Evolutionary conservation across 2,113 vertebrate genomes (phyloP), one percentile per base, ranked within the genome.

Genomic region (Ciconia stormi): DNA sequence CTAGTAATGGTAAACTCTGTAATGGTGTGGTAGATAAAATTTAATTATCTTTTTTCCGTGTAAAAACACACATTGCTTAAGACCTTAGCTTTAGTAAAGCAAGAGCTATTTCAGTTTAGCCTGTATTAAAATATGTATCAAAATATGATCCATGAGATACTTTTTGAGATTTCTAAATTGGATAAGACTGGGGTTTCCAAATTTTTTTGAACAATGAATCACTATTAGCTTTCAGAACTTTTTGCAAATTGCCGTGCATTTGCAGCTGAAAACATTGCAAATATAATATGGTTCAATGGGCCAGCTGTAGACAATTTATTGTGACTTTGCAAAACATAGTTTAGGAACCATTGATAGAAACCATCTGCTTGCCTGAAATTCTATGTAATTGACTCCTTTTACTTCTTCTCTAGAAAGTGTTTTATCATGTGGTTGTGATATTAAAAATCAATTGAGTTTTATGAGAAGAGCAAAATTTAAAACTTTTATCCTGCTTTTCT

Each of bases 1-100:
- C 98, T 86, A 98, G 97, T 91, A 98, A 97, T 6, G 98, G 98
- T 98, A 97, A 98, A 79, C 73, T 61, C 17, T 36, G 23, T 69
- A 55, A 38, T 44, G 32, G 16, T 50, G 32, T 58, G 52, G 25
- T 44, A 77, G 50, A 87, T 62, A 42, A 62, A 86, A 81, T n/a
- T 72, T 82, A 73, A 69, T 65, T 7, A 49, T 82, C 20, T 80
- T 46, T 73, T 44, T 22, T 62, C 36, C 0, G 0, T 58, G 27
- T 80, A 15, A 82, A 94, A 90, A 23, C 20, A 58, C 40, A 46
- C 3, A 4, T 49, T 65, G 40, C 47, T 77, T 27, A 62, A 87
- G 20, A 38, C 38, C 36, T 87, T 88, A 21, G n/a, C 49, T 81
- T 77, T 71, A 44, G 36, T 62, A 59, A 88, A 82, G 50, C 22